These are phyloP conservation scores for Mormyrus lacerda DNA, from an alignment of 2,113 vertebrate species.

Conservation along the genomic window DNA sequence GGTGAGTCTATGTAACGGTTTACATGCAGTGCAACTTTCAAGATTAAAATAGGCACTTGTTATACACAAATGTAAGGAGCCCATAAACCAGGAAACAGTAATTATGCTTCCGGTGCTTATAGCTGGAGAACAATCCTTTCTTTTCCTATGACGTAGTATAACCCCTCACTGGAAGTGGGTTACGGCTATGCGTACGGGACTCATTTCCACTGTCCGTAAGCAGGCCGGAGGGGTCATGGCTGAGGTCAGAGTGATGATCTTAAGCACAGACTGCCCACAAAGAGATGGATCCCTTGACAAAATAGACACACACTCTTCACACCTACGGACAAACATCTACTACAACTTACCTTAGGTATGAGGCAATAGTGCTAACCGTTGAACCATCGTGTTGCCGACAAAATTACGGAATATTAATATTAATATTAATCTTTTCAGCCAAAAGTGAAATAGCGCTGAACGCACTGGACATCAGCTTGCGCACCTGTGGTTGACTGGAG, in stretches of 20 bases:
- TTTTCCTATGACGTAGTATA: neutral
- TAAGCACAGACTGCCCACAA: neutral
- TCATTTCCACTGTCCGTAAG: neutral
- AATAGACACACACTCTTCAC: neutral
- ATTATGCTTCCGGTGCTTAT: neutral
- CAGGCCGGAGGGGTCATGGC: neutral
- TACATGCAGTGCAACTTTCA: neutral
- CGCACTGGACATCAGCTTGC: neutral
- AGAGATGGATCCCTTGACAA: neutral
- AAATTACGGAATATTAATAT: neutral
- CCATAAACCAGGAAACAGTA: neutral
- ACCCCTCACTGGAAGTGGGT: neutral
- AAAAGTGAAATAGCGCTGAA: neutral
- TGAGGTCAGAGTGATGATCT: neutral
- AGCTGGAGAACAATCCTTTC: neutral
- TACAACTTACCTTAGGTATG: neutral
- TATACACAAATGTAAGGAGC: neutral
- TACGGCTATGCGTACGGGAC: neutral
- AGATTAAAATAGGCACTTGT: neutral
- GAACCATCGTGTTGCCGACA: neutral
- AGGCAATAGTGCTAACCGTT: neutral
- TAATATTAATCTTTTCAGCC: too few relatives aligned
- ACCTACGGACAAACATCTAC: neutral
- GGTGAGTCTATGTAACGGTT: neutral
- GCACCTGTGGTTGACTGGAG: conserved; percentile 36